Evolutionary conservation across 2,888 invertebrate genomes (phyloP), one percentile per base, ranked within the genome.

Genomic region (Furcula furcula): DNA sequence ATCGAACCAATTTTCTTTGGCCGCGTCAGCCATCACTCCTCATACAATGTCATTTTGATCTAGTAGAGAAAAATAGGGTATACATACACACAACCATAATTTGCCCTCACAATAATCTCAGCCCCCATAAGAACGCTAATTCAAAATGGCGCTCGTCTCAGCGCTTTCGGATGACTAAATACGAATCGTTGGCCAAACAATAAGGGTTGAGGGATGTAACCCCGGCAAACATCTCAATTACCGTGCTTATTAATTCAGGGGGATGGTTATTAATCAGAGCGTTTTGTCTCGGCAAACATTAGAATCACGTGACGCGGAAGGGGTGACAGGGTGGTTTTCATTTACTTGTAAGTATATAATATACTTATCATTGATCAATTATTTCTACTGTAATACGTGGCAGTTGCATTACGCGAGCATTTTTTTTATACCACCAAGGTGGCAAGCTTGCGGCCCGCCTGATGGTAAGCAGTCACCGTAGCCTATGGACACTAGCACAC

Each of bases 191-290:
- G 71, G 61, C 72, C 77, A 77, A 83, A 82, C 49, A 55, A 56
- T 70, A 79, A 74, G 65, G 65, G 62, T 50, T 52, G 48, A 55
- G 57, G 61, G 65, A 56, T 40, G 56, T 65, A 70, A 67, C 75
- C 77, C 74, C 62, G 60, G 74, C 82, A 83, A 86, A 86, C 82
- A 83, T 86, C 87, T 87, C 87, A 86, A 87, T 87, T 87, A 87
- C 87, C 56, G 63, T 55, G 55, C 63, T 85, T 85, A 85, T 85
- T 87, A 86, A 86, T 76, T 77, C 76, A 71, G 73, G 65, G 65
- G 76, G 75, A 58, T 75, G 65, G 64, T 74, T 73, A 76, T 74
- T 75, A 71, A 76, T 71, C 68, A 69, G 57, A 60, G 56, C 53
- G 56, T 47, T 65, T 68, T 71, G 73, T 74, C 67, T 71, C 48